phyloP scores from a whole-genome alignment of 1,140 invertebrate genomes.

The Pachypsylla venusta region DNA sequence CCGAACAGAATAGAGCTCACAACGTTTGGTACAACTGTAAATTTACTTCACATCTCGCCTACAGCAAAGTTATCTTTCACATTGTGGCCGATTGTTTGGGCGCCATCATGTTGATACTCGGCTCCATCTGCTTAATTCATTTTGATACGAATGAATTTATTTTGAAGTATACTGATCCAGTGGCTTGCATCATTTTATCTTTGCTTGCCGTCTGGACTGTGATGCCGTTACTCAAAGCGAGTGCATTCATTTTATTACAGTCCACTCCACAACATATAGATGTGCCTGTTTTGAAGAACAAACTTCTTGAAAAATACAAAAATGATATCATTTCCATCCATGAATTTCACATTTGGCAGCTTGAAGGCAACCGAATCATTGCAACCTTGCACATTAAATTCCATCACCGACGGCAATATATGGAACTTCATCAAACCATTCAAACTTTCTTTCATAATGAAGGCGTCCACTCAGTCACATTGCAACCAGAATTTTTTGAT shows the following conservation, averaged over 20 bases:
- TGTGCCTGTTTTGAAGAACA: not conserved
- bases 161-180: not conserved
- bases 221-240: not conserved
- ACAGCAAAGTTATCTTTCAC: slow-evolving; percentile 1
- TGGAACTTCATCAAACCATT: not conserved
- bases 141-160: not conserved
- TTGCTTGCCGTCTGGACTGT: not conserved
- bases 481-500: not conserved
- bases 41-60: slow-evolving; percentile 1
- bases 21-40: slow-evolving; percentile 6
- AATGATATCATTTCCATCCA: slow-evolving; percentile 1
- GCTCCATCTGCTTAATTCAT: not conserved
- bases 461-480: not conserved
- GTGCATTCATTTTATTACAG: slow-evolving; percentile 3
- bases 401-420: not conserved
- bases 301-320: not conserved
- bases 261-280: not conserved
- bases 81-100: not conserved
- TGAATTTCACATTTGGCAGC: slow-evolving; percentile 1
- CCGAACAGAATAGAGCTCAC: not conserved
- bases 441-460: not conserved
- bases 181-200: not conserved
- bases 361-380: slow-evolving; percentile 5
- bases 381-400: not conserved
- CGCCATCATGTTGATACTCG: not conserved